Evolutionary conservation across 2,113 vertebrate genomes (phyloP).

Genomic region (Calyptomena viridis): DNA sequence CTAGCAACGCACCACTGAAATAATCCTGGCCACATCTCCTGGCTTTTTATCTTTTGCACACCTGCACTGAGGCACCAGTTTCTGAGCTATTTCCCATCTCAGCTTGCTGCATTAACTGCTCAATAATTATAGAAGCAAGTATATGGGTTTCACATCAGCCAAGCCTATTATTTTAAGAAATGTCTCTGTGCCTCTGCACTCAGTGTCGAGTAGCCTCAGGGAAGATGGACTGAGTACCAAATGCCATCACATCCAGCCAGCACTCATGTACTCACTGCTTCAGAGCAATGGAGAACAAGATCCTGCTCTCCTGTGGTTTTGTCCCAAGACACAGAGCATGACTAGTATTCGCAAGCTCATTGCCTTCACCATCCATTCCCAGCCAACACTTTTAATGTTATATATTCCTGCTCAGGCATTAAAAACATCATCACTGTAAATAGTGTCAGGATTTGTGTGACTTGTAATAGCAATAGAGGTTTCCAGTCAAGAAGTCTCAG

Average conservation of each 20-base stretch:
- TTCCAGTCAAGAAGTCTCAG: not conserved
- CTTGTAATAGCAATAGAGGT: not conserved
- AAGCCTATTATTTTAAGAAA: not conserved
- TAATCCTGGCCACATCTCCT: not conserved
- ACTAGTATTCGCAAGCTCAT: not conserved
- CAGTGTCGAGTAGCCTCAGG: not conserved
- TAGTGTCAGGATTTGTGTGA: not conserved
- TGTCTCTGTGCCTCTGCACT: not conserved
- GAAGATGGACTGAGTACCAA: not conserved
- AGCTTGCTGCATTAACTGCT: not conserved
- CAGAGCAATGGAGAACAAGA: not conserved
- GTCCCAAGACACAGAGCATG: not conserved
- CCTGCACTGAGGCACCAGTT: not conserved
- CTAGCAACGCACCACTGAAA: not conserved
- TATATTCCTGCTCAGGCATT: not conserved
- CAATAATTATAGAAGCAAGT: not conserved
- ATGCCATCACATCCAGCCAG: not conserved
- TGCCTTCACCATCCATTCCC: not conserved
- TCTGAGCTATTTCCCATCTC: not conserved
- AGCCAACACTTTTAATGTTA: not conserved
- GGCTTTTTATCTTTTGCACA: not conserved
- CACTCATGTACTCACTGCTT: not conserved
- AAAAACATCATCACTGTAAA: not conserved
- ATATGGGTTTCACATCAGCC: not conserved
- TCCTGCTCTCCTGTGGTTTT: not conserved